Percentiles rank a stretch among this genome's conserved stretches.
Evolutionary conservation across 1,140 invertebrate species (phyloP).

Genomic region (Penaeus chinensis): DNA sequence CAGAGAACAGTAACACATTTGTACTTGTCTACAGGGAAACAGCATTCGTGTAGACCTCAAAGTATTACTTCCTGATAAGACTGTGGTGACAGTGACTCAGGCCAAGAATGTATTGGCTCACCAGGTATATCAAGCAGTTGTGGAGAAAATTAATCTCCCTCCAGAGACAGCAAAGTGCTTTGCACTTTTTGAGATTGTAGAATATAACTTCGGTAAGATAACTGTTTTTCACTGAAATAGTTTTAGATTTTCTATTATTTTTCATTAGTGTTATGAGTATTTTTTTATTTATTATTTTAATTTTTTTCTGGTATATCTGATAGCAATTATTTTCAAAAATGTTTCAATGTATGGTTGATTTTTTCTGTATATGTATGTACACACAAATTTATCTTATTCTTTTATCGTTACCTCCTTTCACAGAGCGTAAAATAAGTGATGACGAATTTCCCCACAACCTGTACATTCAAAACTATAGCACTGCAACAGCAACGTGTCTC

Average conservation of each 20-base stretch:
- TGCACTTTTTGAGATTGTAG: constrained; percentile 98
- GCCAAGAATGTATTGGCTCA: constrained; percentile 90
- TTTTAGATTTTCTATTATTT: neutral
- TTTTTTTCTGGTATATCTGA: neutral
- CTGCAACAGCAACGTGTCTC: constrained; percentile 97
- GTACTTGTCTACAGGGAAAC: constrained; percentile 42
- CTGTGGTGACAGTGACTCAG: constrained; percentile 92
- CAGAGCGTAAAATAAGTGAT: constrained; percentile 92
- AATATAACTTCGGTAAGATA: constrained; percentile 89
- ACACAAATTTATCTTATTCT: neutral
- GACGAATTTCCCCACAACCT: constrained; percentile 96
- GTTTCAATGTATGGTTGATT: too few species aligned
- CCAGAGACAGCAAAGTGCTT: constrained; percentile 89
- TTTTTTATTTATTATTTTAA: constrained; percentile 21
- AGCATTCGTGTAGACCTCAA: constrained; percentile 89
- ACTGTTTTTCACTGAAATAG: neutral
- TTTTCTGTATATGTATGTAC: neutral
- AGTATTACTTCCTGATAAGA: constrained; percentile 83
- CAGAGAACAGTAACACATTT: neutral
- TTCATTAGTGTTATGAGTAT: neutral
- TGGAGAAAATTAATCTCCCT: constrained; percentile 85
- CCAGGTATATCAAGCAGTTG: constrained; percentile 90
- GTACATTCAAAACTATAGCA: constrained; percentile 99
- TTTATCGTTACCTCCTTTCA: constrained; percentile 66
- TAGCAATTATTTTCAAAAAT: too few species aligned